Evolutionary conservation across 2,888 invertebrate genomes (phyloP), one percentile per base, ranked within the genome.

Genomic region (Euspilapteryx auroguttella): DNA sequence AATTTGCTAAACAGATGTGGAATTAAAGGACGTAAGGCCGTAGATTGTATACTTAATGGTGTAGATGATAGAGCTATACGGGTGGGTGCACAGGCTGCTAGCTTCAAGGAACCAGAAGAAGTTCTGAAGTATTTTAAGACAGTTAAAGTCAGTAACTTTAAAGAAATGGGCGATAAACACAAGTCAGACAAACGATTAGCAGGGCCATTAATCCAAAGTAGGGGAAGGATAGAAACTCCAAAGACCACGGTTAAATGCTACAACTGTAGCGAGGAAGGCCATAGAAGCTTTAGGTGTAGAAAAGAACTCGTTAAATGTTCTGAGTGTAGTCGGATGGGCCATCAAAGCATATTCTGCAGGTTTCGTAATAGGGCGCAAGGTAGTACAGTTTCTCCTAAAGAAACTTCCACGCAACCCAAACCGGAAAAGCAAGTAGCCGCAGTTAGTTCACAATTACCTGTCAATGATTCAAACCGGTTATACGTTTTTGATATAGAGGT

Each of bases 1-100:
- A 34, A 34, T 30, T 20, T 36, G 11, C 12, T 37, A 5, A 31
- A 34, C 24, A 21, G 34, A 5, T 37, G 37, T 21, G 28, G 31
- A 3, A 32, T 37, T 7, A 11, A 9, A 5, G 34, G 35, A 14
- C 33, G 32, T 14, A 13, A 21, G 7, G 32, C 37, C 2, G 34
- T 37, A 6, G 30, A 30, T 14, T 30, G 30, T 10, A 11, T 30
- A 5, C 8, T 30, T 2, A n/a, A 30, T 12, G 30, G 30, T 4
- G 12, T 26, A n/a, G 30, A 24, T 6, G 29, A 29, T 15, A 9
- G 24, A 10, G 12, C 22, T 9, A 13, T 28, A 13, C 9, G 23
- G 8, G 12, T 28, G 10, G 28, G 17, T 12, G 23, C 23, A 10
- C 12, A 28, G 14, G 23, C 23, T 4, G 24, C 20, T 10, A 24